Evolutionary conservation across 2,888 invertebrate species (phyloP).

Genomic region (Sturmia bella): DNA sequence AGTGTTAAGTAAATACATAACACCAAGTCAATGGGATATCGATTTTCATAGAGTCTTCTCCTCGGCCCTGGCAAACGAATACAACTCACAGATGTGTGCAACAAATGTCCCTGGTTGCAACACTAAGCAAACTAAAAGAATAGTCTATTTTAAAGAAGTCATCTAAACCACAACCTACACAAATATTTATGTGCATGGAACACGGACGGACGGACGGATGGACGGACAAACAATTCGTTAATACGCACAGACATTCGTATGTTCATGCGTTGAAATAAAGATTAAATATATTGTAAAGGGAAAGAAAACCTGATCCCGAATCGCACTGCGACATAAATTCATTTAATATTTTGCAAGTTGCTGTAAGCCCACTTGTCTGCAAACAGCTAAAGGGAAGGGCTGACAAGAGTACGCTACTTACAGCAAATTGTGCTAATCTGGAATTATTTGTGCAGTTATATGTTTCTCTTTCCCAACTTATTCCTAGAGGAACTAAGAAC

Average conservation of each 20-base stretch:
- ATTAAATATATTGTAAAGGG: slow-evolving; percentile 42
- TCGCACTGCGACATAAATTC: slow-evolving; percentile 23
- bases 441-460: no score
- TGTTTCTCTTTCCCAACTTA: no score
- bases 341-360: slow-evolving; percentile 37
- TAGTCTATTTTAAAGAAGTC: slow-evolving; percentile 61
- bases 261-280: background rate
- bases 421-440: background rate
- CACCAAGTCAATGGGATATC: slow-evolving; percentile 66
- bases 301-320: slow-evolving; percentile 24
- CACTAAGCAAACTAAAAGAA: background rate
- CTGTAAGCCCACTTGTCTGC: slow-evolving; percentile 50
- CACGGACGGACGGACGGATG: no score
- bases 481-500: no score
- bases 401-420: slow-evolving; percentile 7
- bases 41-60: slow-evolving; percentile 32
- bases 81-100: slow-evolving; percentile 29
- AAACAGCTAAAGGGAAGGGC: background rate
- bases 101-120: slow-evolving; percentile 46
- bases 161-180: slow-evolving; percentile 64
- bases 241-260: slow-evolving; percentile 2
- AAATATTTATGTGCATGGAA: slow-evolving; percentile 48
- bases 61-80: background rate
- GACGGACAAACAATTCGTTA: slow-evolving; percentile 15
- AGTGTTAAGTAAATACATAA: slow-evolving; percentile 70